These are phyloP conservation scores for Myotis davidii DNA, from an alignment of 2,113 vertebrate species.

Conservation along the genomic window DNA sequence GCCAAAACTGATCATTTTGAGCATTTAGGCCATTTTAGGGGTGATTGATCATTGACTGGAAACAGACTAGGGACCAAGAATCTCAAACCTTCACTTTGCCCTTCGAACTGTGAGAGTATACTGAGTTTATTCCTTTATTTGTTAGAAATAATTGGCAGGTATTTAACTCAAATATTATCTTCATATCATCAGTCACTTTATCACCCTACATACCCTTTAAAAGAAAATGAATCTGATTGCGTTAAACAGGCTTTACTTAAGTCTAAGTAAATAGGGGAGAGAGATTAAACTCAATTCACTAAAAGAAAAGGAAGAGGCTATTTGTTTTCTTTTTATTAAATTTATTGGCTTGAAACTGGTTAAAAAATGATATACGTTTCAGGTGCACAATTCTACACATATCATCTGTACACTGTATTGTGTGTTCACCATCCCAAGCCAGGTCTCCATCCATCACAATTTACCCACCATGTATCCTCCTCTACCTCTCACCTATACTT, in stretches of 20 bases:
- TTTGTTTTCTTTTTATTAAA: not conserved
- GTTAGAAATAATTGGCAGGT: not conserved
- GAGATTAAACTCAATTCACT: not conserved
- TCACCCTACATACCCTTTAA: not conserved
- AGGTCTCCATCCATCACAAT: not conserved
- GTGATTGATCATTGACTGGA: not conserved
- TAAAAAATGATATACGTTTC: not conserved
- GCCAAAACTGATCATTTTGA: not conserved
- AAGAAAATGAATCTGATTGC: not conserved
- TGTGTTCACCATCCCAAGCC: not conserved
- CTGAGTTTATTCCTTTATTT: not conserved
- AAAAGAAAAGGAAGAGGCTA: not conserved
- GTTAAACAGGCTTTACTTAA: constrained; percentile 15
- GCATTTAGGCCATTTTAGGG: not conserved
- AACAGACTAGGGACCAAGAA: not conserved
- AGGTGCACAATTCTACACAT: not conserved
- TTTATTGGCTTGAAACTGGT: not conserved
- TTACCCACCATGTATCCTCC: not conserved
- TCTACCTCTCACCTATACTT: not conserved
- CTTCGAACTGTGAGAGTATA: not conserved
- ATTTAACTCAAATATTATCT: not conserved
- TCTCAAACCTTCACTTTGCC: not conserved
- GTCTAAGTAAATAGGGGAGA: not conserved
- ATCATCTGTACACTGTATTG: not conserved
- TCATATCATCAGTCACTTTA: not conserved